A percentile compares a stretch with the other conserved stretches of the same genome.
These are phyloP conservation scores for Spicauda simplicius DNA, from an alignment of 2,888 invertebrate species.

Conservation along the genomic window DNA sequence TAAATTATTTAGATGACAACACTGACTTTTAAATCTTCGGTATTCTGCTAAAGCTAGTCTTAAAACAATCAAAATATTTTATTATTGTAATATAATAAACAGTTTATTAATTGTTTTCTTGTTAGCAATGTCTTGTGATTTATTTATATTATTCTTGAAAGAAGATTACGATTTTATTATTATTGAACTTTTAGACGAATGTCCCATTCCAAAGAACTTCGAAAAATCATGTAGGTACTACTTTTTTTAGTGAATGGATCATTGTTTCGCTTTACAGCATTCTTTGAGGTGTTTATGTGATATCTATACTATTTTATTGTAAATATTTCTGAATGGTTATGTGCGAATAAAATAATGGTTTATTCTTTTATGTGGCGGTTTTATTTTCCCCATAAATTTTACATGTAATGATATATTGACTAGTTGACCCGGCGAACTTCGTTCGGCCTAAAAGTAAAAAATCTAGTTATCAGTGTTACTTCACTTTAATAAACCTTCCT, in stretches of 20 bases:
- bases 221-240: conserved; percentile 57
- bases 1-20: no score
- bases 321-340: conserved; percentile 76
- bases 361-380: conserved; percentile 71
- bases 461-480: no score
- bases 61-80: no score
- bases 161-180: no score
- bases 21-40: no score
- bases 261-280: conserved; percentile 64
- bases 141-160: not conserved
- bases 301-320: conserved; percentile 75
- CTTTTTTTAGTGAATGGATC: conserved; percentile 48
- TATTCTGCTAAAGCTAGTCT: no score
- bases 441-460: no score
- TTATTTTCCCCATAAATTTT: conserved; percentile 14
- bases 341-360: conserved; percentile 77
- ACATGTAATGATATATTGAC: no score
- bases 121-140: not conserved
- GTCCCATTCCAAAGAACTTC: conserved; percentile 71
- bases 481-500: no score
- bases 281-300: conserved; percentile 79
- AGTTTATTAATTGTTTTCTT: no score
- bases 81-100: no score
- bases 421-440: no score
- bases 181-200: conserved; percentile 18